Percentiles rank a stretch among this genome's conserved stretches.
These are phyloP conservation scores for Heliangelus exortis DNA, from an alignment of 2,797 vertebrate genomes.

Conservation along the genomic window DNA sequence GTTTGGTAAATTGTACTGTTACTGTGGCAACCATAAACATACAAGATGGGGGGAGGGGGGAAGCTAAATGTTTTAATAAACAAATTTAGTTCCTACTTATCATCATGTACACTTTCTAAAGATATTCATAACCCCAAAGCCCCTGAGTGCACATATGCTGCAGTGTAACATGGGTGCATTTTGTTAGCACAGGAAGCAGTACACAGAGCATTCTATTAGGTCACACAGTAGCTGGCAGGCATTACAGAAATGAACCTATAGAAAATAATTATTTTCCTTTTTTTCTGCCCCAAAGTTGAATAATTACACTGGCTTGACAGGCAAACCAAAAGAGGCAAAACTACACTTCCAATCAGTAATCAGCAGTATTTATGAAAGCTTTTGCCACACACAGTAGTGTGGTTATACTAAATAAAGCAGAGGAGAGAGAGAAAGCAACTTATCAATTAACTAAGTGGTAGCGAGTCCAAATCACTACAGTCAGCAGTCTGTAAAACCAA, in stretches of 20 bases:
- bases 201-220: neutral
- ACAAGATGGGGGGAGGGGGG: neutral
- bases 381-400: conserved; percentile 45
- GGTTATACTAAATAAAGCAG: conserved; percentile 18
- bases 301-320: conserved; percentile 36
- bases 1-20: neutral
- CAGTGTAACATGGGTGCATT: neutral
- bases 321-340: conserved; percentile 64
- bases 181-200: too few relatives aligned
- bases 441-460: conserved; percentile 57
- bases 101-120: neutral
- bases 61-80: neutral
- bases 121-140: neutral
- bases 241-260: neutral
- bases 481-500: conserved; percentile 68
- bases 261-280: conserved; percentile 1
- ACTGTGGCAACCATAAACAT: conserved; percentile 3
- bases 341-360: conserved; percentile 24
- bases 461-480: conserved; percentile 9
- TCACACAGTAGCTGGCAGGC: neutral
- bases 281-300: neutral
- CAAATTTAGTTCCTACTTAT: neutral
- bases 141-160: neutral
- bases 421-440: conserved; percentile 41
- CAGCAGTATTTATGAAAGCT: conserved; percentile 47